A percentile compares a stretch with the other conserved stretches of the same genome.
Conservation (phyloP, 2,113 vertebrate species). For the Piaya cayana region DNA sequence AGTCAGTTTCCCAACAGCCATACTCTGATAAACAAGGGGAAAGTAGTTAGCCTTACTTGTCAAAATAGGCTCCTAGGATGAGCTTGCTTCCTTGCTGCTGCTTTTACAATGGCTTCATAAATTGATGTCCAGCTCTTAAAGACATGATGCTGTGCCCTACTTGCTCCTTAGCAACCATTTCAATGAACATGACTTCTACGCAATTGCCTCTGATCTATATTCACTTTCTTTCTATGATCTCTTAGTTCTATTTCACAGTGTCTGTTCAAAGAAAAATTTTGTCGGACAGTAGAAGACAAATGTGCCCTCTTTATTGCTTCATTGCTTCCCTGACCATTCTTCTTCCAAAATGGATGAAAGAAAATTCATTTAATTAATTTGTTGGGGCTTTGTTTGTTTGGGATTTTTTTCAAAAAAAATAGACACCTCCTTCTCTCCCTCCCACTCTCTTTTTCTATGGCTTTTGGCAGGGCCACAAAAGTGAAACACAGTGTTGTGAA, state of each 20-base stretch:
- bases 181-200: background rate
- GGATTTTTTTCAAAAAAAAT: background rate
- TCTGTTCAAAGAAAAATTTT: background rate
- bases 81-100: background rate
- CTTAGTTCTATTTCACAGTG: background rate
- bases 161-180: background rate
- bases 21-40: background rate
- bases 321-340: background rate
- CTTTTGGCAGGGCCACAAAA: background rate
- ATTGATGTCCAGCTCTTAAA: background rate
- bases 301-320: background rate
- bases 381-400: too few species aligned
- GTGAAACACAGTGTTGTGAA: background rate
- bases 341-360: background rate
- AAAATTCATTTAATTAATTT: background rate
- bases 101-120: background rate
- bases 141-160: background rate
- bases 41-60: background rate
- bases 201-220: background rate
- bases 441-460: background rate
- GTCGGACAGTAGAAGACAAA: background rate
- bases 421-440: rapidly evolving
- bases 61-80: background rate
- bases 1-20: background rate
- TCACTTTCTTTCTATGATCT: background rate